Base-by-base conservation (phyloP, 2,888 invertebrate species). In the Dryomyza anilis region DNA sequence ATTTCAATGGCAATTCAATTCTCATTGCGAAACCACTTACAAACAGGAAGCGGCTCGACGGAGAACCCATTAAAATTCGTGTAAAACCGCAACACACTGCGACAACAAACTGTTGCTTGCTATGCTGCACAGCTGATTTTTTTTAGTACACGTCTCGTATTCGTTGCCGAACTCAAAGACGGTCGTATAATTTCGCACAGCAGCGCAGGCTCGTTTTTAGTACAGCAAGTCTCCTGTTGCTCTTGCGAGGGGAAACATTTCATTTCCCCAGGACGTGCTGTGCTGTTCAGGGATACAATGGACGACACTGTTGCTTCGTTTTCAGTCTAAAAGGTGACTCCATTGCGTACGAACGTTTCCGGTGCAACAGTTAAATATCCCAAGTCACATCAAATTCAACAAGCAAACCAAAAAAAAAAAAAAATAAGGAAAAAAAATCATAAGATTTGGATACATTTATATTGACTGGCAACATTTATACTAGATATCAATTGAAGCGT, bases 51-150 rank as follows among this genome's bases (percentile, higher is more conserved):
- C 57, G 43, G 30, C 27, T 12, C 14, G 55, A 56, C 23, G 8
- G n/a, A 4, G 39, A 36, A 56, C 25, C 56, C 56, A 33, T 56
- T 36, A 21, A 33, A 55, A 36, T 36, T 25, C 14, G 25, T 19
- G 21, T 6, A 5, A 36, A 33, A 36, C 33, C 27, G 30, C 29
- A 58, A 19, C 43, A 36, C 27, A 25, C 25, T 10, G 25, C 33
- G 50, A 52, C 52, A 43, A 43, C 61, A 61, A 61, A 61, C 61
- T 61, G 61, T 61, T 61, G 61, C 61, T 61, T 61, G n/a, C n/a
- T n/a, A n/a, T n/a, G n/a, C n/a, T n/a, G n/a, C 61, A 52, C 52
- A 39, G 61, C 46, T 61, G 19, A 25, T 53, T 21, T 30, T 14
- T 8, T 60, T 60, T 50, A 60, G 48, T 50, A 43, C 43, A 43